Base-by-base conservation (phyloP, 2,113 vertebrate genomes). In the Orthochromis malagaraziensis region DNA sequence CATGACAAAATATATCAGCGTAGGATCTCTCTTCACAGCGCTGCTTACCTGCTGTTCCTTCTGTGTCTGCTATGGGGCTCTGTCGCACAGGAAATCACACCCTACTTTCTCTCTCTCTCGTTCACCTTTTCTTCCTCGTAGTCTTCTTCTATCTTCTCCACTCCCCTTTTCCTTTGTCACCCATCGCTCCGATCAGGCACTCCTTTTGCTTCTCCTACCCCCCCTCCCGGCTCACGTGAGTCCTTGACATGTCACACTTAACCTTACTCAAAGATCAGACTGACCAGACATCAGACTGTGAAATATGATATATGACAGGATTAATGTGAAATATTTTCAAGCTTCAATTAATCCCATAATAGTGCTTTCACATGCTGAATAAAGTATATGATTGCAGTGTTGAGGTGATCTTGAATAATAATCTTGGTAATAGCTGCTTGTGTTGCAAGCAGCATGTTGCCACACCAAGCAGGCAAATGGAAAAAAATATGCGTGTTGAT, bases 31-130 rank as follows among this genome's bases (percentile, higher is more conserved):
- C 68, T 35, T 21, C 21, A 33, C 21, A 33, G 63, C 53, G 26
- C 82, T 63, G 38, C 10, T 79, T 53, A 87, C 92, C 93, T 97
- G 96, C 95, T 95, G 91, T 96, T 96, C 96, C 96, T 68, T 73
- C 40, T 89, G 26, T 88, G 93, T 94, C 96, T 96, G 96, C 95
- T 96, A 94, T 96, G 96, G 92, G 96, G 95, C 96, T 96, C 96
- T 97, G 95, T 94, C 94, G 94, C 94, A 95, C 93, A 94, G 94
- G 87, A 96, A 96, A 96, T 96, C 91, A 90, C 89, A 82, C 68
- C 13, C 7, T 14, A 9, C 53, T 73, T 53, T 84, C 87, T 84
- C 87, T 89, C 87, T 90, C 87, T 84, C 68, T 7, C 29, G 31
- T 45, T 31, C 82, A 68, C 85, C 81, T 87, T 38, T 81, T 73